Percentiles rank a stretch among this genome's conserved stretches.
These are phyloP conservation scores for Zosterops borbonicus DNA, from an alignment of 2,113 vertebrate species.

Conservation along the genomic window DNA sequence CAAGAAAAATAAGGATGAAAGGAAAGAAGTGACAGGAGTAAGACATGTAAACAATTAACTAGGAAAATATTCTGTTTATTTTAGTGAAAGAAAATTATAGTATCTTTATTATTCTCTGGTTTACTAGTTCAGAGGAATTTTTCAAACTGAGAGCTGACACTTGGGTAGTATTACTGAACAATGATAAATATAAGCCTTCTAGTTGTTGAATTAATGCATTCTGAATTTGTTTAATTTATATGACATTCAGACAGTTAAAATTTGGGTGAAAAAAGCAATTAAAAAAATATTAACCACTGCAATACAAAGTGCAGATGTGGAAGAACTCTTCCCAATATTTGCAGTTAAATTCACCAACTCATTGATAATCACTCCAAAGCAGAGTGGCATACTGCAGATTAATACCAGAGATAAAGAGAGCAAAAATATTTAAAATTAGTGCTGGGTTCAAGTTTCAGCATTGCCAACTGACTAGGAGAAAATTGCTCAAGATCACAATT, in stretches of 20 bases:
- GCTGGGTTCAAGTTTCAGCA: not conserved
- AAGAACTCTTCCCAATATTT: conserved; percentile 1
- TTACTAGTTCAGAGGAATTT: conserved; percentile 54
- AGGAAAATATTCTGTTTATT: conserved; percentile 58
- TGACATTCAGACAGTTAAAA: not conserved
- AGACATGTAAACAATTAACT: conserved; percentile 60
- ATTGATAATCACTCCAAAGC: not conserved
- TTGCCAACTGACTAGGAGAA: not conserved
- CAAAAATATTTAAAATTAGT: not conserved
- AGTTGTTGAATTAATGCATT: conserved; percentile 29
- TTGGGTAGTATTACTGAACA: conserved; percentile 29
- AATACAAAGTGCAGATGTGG: not conserved
- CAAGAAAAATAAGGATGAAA: conserved; percentile 68
- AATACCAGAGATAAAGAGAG: not conserved
- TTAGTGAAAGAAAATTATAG: conserved; percentile 49
- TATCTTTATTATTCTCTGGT: conserved; percentile 50
- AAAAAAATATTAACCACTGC: conserved; percentile 12
- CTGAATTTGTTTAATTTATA: conserved; percentile 33
- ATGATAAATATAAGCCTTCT: conserved; percentile 44
- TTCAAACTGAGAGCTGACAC: conserved; percentile 50
- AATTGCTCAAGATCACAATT: not conserved
- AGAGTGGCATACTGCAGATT: not conserved
- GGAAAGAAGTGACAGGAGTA: conserved; percentile 33
- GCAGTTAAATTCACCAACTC: not conserved
- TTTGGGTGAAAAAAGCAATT: not conserved